Conservation (phyloP, 2,888 invertebrate genomes). For the Melanchra persicariae region DNA sequence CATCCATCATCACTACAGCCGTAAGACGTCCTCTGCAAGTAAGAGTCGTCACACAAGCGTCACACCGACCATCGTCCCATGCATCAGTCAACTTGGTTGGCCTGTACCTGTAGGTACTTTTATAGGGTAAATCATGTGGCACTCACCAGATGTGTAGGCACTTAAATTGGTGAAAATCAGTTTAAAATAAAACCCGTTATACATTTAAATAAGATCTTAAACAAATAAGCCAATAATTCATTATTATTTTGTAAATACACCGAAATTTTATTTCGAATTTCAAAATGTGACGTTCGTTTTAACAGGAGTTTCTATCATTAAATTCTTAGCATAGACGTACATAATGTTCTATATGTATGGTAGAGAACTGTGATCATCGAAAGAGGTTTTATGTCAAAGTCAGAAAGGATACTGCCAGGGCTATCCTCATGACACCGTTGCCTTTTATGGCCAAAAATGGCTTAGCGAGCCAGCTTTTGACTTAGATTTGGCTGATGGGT, state of each 20-base stretch:
- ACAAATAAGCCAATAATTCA: background rate
- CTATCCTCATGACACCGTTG: too few relatives aligned
- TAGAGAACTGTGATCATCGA: slow-evolving; percentile 1
- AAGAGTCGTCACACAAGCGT: background rate
- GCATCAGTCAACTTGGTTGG: background rate
- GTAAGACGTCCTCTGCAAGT: background rate
- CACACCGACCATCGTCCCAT: background rate
- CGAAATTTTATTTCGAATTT: slow-evolving; percentile 33
- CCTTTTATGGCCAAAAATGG: too few relatives aligned
- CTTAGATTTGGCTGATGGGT: too few relatives aligned
- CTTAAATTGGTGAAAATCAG: background rate
- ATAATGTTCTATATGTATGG: slow-evolving; percentile 8
- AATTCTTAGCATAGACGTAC: slow-evolving; percentile 12
- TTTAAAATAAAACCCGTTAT: background rate
- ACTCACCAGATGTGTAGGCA: slow-evolving; percentile 17
- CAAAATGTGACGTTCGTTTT: slow-evolving; percentile 26
- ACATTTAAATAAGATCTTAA: slow-evolving; percentile 11
- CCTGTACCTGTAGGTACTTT: background rate
- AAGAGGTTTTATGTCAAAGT: slow-evolving; percentile 20
- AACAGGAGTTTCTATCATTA: background rate
- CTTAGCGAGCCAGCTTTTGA: too few relatives aligned
- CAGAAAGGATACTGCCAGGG: too few relatives aligned
- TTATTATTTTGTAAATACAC: slow-evolving; percentile 36
- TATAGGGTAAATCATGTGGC: background rate
- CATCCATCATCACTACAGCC: background rate